Conservation (phyloP, 2,113 vertebrate genomes). For the Dasypus novemcinctus region DNA sequence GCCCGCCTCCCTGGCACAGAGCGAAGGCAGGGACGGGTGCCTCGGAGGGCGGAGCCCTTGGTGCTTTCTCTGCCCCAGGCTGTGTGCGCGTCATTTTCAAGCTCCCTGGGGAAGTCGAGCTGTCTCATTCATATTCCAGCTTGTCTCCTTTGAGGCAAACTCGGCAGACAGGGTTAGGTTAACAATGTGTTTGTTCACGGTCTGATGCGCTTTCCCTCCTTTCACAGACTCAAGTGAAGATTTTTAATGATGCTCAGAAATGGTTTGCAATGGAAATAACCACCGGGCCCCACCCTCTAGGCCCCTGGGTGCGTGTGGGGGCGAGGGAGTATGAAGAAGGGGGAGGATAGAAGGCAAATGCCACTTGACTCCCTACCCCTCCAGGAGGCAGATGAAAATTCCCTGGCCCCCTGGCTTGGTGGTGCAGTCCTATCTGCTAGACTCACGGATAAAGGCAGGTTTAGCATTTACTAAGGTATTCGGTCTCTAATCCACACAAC, state of each 20-base stretch:
- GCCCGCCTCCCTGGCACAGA: not conserved
- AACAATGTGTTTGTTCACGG: not conserved
- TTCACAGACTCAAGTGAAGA: not conserved
- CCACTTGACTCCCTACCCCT: not conserved
- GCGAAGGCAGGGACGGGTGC: not conserved
- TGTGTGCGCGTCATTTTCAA: not conserved
- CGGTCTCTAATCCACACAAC: not conserved
- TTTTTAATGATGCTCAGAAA: constrained; percentile 23
- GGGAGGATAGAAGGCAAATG: not conserved
- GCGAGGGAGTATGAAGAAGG: not conserved
- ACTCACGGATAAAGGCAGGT: not conserved
- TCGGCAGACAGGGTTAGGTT: not conserved
- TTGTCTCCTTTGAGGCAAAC: not conserved
- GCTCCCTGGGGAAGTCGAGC: not conserved
- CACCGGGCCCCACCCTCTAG: not conserved
- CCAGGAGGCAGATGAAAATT: not conserved
- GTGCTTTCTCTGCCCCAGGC: not conserved
- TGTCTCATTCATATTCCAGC: not conserved
- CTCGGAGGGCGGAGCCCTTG: not conserved
- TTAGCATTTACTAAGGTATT: not conserved
- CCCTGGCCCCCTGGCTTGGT: not conserved
- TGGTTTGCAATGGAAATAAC: not conserved
- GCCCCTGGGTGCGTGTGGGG: not conserved
- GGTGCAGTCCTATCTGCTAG: not conserved
- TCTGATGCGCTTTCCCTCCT: not conserved